phyloP scores from a whole-genome alignment of 2,113 vertebrate genomes.

The Ceratotherium simum region DNA sequence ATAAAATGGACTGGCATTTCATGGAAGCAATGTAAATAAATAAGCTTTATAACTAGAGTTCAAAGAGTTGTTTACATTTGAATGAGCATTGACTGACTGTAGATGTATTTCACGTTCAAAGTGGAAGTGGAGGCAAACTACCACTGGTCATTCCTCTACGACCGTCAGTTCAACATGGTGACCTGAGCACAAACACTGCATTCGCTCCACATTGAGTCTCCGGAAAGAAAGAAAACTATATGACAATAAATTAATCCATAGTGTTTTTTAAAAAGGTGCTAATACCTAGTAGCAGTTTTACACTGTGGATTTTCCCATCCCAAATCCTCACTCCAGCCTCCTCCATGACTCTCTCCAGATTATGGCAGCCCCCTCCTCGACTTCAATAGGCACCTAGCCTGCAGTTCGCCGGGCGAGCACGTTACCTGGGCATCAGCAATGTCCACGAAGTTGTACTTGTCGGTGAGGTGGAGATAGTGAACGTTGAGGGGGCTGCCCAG shows the following conservation, averaged over 20 bases:
- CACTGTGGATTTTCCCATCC: not conserved
- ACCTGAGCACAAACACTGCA: not conserved
- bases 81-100: not conserved
- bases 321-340: not conserved
- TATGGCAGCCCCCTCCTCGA: too few relatives aligned
- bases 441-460: constrained; percentile 88
- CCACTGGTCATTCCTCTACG: not conserved
- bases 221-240: not conserved
- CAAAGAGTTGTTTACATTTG: not conserved
- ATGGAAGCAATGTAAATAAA: not conserved
- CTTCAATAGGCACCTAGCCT: not conserved
- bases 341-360: too few relatives aligned
- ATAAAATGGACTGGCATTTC: not conserved
- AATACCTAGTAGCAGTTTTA: not conserved
- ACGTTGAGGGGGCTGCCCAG: constrained; percentile 90
- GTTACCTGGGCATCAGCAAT: constrained; percentile 82
- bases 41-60: not conserved
- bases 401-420: rapidly evolving
- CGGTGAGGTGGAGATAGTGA: constrained; percentile 88
- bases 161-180: not conserved
- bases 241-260: not conserved
- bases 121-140: not conserved
- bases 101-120: not conserved
- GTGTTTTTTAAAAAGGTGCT: not conserved
- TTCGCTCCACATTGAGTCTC: not conserved